A percentile compares a stretch with the other conserved stretches of the same genome.
phyloP scores from a whole-genome alignment of 2,797 vertebrate genomes.

The Vireo griseus region DNA sequence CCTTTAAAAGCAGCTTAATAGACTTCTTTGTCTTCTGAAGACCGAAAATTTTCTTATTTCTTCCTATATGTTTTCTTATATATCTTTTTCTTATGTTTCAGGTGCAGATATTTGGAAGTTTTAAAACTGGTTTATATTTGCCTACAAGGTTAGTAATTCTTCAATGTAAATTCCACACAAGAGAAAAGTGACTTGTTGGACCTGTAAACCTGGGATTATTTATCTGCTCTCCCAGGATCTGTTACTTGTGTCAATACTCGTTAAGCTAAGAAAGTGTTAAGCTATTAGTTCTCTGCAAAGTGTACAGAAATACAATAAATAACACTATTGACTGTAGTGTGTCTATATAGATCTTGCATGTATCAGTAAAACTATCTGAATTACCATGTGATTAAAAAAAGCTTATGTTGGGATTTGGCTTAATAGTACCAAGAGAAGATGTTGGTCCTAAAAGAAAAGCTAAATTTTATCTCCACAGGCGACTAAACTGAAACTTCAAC shows the following conservation, averaged over 20 bases:
- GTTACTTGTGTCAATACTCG: background rate
- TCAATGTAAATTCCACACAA: background rate
- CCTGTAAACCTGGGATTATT: background rate
- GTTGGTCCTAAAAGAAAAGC: background rate
- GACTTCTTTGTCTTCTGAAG: background rate
- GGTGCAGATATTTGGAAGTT: conserved; percentile 99
- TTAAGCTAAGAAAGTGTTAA: background rate
- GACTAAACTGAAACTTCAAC: background rate
- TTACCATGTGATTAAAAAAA: background rate
- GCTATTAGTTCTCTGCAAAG: background rate
- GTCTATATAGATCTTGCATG: background rate
- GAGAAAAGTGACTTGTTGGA: background rate
- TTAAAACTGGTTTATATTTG: conserved; percentile 97
- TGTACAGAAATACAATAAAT: background rate
- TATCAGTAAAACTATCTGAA: background rate
- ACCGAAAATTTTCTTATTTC: background rate
- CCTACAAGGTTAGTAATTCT: conserved; percentile 90
- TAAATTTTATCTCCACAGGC: background rate
- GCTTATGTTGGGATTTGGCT: background rate
- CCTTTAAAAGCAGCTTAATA: background rate
- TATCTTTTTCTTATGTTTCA: conserved; percentile 65
- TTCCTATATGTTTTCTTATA: background rate
- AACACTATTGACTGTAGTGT: background rate
- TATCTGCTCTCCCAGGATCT: background rate
- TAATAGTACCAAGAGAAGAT: background rate